Conservation (phyloP, 2,113 vertebrate species). For the Nothoprocta perdicaria region DNA sequence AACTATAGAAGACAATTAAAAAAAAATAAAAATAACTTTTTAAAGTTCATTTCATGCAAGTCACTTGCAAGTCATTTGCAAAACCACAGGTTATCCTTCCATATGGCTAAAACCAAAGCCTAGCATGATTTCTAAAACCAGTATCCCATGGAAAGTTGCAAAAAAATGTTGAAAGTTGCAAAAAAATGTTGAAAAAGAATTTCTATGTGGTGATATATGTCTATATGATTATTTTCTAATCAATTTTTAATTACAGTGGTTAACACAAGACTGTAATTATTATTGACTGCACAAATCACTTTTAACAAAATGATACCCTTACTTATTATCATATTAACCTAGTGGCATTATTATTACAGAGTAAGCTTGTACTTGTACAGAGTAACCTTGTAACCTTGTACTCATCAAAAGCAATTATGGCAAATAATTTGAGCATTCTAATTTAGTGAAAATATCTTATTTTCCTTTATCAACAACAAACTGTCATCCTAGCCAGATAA, state of each 20-base stretch:
- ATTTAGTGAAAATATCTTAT: not conserved
- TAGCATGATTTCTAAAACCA: not conserved
- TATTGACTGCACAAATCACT: not conserved
- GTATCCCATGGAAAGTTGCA: not conserved
- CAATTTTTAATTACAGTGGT: not conserved
- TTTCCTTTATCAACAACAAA: not conserved
- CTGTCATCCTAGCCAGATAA: not conserved
- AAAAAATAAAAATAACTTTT: not conserved
- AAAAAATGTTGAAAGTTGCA: not conserved
- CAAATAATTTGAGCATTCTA: not conserved
- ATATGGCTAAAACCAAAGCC: not conserved
- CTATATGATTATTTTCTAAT: slow-evolving; percentile 1
- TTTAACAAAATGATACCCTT: slow-evolving; percentile 16
- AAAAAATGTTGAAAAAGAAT: not conserved
- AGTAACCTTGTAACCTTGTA: slow-evolving; percentile 34
- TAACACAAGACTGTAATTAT: not conserved
- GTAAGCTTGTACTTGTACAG: slow-evolving; percentile 28
- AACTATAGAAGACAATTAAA: not conserved
- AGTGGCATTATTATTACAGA: not conserved
- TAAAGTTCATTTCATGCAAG: not conserved
- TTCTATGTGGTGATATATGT: not conserved
- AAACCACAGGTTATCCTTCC: not conserved
- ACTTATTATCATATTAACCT: slow-evolving; percentile 23
- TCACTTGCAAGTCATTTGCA: not conserved
- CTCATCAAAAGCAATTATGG: slow-evolving; percentile 2